A percentile compares a stretch with the other conserved stretches of the same genome.
These are phyloP conservation scores for Eristalis pertinax DNA, from an alignment of 2,888 invertebrate species.

Conservation along the genomic window DNA sequence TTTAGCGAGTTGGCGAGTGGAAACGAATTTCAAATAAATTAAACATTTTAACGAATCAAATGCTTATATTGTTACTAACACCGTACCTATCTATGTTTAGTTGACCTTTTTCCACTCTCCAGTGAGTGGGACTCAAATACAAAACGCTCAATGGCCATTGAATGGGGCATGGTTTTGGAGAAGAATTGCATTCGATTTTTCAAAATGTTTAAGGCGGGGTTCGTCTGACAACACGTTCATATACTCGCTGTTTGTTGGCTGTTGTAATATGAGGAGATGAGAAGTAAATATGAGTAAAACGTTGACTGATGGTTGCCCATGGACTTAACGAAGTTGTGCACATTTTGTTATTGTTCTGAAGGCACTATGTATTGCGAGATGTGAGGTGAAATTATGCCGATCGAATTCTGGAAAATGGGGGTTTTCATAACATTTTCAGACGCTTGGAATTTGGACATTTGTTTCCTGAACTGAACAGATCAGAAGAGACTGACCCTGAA, in stretches of 20 bases:
- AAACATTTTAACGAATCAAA: background rate
- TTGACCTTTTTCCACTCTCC: background rate
- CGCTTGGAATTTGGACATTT: too few species aligned
- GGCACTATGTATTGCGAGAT: too few species aligned
- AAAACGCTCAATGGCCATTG: background rate
- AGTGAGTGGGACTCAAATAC: background rate
- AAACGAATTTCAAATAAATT: background rate
- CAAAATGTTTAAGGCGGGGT: background rate
- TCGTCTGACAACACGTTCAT: background rate
- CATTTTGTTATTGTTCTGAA: too few species aligned
- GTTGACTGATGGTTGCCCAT: too few species aligned
- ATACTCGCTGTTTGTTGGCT: background rate
- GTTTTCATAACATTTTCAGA: too few species aligned
- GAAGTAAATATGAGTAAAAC: background rate
- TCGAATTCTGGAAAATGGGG: too few species aligned
- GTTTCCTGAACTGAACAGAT: too few species aligned
- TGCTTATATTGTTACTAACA: background rate
- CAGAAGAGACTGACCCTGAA: too few species aligned
- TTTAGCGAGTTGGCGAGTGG: constrained; percentile 9
- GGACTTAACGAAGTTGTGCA: too few species aligned
- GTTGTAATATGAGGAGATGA: background rate
- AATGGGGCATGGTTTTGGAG: background rate
- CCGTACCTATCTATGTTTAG: background rate
- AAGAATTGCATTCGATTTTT: background rate
- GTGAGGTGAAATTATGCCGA: too few species aligned